A percentile compares a stretch with the other conserved stretches of the same genome.
phyloP scores from a whole-genome alignment of 2,797 vertebrate species.

The Leucoraja ocellata region DNA sequence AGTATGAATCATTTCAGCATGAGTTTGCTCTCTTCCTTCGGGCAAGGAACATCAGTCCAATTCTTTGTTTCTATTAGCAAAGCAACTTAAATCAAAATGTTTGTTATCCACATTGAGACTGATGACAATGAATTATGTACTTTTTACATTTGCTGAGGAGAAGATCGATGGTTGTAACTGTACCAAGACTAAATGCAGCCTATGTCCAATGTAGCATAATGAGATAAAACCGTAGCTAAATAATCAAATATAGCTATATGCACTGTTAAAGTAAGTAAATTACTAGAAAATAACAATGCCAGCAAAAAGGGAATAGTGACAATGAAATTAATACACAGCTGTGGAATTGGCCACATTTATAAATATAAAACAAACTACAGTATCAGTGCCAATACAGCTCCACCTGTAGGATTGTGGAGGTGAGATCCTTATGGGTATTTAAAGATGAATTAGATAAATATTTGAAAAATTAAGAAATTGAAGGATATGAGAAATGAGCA shows the following conservation, averaged over 20 bases:
- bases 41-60: constrained; percentile 26
- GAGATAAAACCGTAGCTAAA: not conserved
- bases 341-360: not conserved
- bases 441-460: too few relatives aligned
- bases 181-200: not conserved
- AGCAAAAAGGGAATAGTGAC: too few relatives aligned
- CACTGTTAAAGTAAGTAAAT: not conserved
- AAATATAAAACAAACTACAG: not conserved
- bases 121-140: constrained; percentile 25
- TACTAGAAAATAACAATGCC: not conserved
- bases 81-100: constrained; percentile 25
- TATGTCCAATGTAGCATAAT: not conserved
- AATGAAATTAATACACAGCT: not conserved
- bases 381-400: not conserved
- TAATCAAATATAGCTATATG: not conserved
- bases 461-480: too few relatives aligned
- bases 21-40: constrained; percentile 27
- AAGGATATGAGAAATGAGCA: too few relatives aligned
- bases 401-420: too few relatives aligned
- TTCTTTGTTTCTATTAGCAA: constrained; percentile 28
- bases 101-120: constrained; percentile 6
- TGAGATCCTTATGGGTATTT: too few relatives aligned
- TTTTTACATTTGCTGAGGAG: constrained; percentile 12
- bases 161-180: not conserved
- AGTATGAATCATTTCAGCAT: constrained; percentile 19